Percentiles rank a stretch among this genome's conserved stretches.
Conservation (phyloP, 30 jellyfish, hydroid and myxozoan species). For the Cassiopea andromeda region DNA sequence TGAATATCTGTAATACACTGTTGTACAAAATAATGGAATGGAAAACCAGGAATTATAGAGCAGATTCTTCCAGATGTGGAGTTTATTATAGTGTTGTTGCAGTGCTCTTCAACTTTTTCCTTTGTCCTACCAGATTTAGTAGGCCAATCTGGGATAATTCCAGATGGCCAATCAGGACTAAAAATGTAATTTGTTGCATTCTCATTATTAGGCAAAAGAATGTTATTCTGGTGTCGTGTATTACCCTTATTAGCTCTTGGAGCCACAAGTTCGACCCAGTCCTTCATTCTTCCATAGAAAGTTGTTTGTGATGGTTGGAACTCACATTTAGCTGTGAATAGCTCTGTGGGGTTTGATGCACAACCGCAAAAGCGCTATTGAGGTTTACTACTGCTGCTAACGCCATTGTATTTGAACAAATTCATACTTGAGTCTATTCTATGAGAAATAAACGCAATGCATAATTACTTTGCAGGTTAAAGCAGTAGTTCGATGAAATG, state of each 20-base stretch:
- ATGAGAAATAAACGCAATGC: background rate
- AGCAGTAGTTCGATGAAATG: background rate
- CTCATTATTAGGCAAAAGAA: background rate
- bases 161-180: constrained; percentile 4
- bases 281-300: background rate
- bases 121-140: constrained; percentile 37
- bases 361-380: background rate
- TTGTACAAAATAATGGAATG: background rate
- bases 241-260: background rate
- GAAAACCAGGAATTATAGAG: constrained; percentile 1
- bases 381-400: background rate
- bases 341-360: background rate
- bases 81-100: constrained; percentile 3
- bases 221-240: background rate
- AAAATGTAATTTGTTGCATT: constrained; percentile 14
- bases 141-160: constrained; percentile 34
- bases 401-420: background rate
- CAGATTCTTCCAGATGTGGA: constrained; percentile 51
- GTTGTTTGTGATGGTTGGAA: background rate
- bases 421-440: background rate
- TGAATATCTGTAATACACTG: constrained; percentile 43
- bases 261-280: background rate
- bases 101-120: background rate
- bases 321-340: background rate
- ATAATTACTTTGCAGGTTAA: background rate